Evolutionary conservation across 2,797 vertebrate species (phyloP).

Genomic region (Acrossocheilus wenchowensis): DNA sequence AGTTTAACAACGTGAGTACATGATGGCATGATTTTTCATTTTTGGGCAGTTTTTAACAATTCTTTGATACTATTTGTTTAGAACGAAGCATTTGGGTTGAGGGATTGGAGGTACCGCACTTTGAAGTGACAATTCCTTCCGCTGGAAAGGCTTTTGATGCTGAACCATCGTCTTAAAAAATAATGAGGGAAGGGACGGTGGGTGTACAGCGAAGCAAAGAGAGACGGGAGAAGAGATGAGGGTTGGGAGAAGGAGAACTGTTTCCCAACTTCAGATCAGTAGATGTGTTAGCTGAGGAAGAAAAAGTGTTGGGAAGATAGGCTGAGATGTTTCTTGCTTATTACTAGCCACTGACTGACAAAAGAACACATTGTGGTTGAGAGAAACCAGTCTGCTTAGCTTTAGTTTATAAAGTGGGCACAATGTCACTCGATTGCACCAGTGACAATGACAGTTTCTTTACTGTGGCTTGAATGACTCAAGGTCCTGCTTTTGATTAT

Average conservation of each 20-base stretch:
- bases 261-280: conserved; percentile 34
- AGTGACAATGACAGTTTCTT: neutral
- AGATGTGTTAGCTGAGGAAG: conserved; percentile 36
- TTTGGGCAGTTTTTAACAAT: conserved; percentile 62
- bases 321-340: conserved; percentile 21
- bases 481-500: neutral
- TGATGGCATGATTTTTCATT: neutral
- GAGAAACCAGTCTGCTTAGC: neutral
- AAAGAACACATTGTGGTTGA: neutral
- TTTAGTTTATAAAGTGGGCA: neutral
- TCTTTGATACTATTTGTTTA: conserved; percentile 72
- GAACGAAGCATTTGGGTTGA: conserved; percentile 57
- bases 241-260: conserved; percentile 55
- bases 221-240: conserved; percentile 2
- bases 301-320: conserved; percentile 35
- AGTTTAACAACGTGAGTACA: neutral
- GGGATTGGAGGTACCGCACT: conserved; percentile 64
- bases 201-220: neutral
- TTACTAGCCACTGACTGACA: conserved; percentile 19
- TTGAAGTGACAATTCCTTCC: conserved; percentile 63
- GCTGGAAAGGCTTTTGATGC: conserved; percentile 71
- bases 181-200: conserved; percentile 57
- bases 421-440: neutral
- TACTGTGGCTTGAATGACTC: neutral
- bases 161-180: conserved; percentile 70